phyloP scores from a whole-genome alignment of 2,113 vertebrate genomes.

The Physeter macrocephalus region DNA sequence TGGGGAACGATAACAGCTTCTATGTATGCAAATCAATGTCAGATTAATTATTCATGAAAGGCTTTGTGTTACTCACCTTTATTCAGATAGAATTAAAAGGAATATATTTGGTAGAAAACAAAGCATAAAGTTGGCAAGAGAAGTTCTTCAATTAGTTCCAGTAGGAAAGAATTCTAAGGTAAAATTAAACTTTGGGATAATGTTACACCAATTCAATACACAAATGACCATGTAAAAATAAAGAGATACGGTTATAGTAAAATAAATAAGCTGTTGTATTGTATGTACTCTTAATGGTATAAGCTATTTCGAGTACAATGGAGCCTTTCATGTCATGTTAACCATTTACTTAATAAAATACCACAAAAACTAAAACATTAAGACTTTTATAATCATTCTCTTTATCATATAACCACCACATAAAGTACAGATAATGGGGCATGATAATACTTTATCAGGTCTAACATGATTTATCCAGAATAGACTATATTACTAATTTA shows the following conservation, averaged over 20 bases:
- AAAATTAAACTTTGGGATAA: conserved; percentile 14
- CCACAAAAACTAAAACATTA: neutral
- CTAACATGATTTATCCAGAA: neutral
- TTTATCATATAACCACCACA: neutral
- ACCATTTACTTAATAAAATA: neutral
- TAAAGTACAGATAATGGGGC: neutral
- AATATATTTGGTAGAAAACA: neutral
- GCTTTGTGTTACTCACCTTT: neutral
- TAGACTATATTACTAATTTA: neutral
- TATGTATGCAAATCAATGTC: neutral
- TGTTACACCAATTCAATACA: neutral
- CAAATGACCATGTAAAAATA: neutral
- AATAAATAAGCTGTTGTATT: neutral
- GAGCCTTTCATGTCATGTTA: neutral
- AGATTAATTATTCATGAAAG: neutral
- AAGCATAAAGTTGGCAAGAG: neutral
- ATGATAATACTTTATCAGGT: neutral
- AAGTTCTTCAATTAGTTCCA: conserved; percentile 15
- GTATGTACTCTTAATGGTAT: conserved; percentile 51
- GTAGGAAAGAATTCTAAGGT: conserved; percentile 13
- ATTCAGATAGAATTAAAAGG: neutral
- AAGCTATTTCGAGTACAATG: conserved; percentile 12
- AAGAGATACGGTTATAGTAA: neutral
- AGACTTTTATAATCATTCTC: neutral
- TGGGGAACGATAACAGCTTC: neutral